These are phyloP conservation scores for Dipodomys spectabilis DNA, from an alignment of 2,113 vertebrate species.

Conservation along the genomic window DNA sequence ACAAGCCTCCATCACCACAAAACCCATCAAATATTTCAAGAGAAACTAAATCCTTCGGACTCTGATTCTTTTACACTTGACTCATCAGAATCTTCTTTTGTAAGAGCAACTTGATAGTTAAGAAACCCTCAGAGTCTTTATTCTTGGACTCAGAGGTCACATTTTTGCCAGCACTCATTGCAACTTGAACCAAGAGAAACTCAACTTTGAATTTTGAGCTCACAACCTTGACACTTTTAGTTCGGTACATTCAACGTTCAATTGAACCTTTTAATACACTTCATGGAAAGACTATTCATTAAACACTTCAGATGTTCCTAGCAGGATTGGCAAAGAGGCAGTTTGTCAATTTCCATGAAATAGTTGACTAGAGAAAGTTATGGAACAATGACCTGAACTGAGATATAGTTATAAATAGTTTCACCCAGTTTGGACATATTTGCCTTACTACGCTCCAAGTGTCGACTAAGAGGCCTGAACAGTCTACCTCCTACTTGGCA, in stretches of 20 bases:
- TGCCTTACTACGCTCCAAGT: neutral
- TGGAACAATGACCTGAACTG: too few relatives aligned
- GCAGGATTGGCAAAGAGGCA: neutral
- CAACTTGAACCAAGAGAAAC: slow-evolving; percentile 73
- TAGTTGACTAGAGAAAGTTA: slow-evolving; percentile 8
- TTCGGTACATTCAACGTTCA: neutral
- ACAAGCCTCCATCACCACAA: slow-evolving; percentile 23
- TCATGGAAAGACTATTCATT: neutral
- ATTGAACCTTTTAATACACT: neutral
- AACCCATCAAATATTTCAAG: slow-evolving; percentile 65
- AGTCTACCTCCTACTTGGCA: too few relatives aligned
- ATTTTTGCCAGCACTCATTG: slow-evolving; percentile 64
- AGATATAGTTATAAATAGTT: too few relatives aligned
- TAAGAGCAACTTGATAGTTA: slow-evolving; percentile 72
- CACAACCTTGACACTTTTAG: slow-evolving; percentile 61
- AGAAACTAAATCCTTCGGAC: slow-evolving; percentile 74
- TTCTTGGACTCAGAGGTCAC: slow-evolving; percentile 64
- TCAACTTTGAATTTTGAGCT: slow-evolving; percentile 69
- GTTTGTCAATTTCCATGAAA: neutral
- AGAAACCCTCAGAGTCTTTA: slow-evolving; percentile 19
- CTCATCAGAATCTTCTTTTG: slow-evolving; percentile 78
- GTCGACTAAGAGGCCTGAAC: neutral
- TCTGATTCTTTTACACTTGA: slow-evolving; percentile 76
- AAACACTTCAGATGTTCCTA: neutral
- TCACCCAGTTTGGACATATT: neutral